These are phyloP conservation scores for Dendronephthya gigantea DNA, from an alignment of 64 coral and sea anemone species.

Conservation along the genomic window DNA sequence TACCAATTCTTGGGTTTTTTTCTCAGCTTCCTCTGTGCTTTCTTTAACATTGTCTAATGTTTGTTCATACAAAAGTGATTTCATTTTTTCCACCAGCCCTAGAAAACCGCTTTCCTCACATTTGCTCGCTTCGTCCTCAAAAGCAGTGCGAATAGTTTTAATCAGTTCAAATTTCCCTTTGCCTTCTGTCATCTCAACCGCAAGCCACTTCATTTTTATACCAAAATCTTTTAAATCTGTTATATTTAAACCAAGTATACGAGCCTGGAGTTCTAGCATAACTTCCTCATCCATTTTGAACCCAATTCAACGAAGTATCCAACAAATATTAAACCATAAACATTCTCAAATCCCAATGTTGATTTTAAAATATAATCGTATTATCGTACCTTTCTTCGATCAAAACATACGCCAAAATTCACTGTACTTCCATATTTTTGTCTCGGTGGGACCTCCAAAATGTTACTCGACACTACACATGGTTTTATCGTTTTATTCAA, in stretches of 20 bases:
- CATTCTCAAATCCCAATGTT: not conserved
- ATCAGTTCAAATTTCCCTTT: not conserved
- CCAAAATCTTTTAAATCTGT: not conserved
- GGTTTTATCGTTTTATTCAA: too few relatives aligned
- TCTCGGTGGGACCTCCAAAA: conserved; percentile 10
- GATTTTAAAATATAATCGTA: not conserved
- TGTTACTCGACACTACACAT: too few relatives aligned
- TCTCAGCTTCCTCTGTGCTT: not conserved
- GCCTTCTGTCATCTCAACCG: not conserved
- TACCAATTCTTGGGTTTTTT: not conserved
- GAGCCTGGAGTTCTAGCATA: not conserved
- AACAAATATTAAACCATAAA: not conserved
- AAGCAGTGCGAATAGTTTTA: not conserved
- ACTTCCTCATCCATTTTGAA: not conserved
- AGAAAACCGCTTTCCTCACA: not conserved
- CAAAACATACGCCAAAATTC: not conserved
- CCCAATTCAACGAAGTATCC: not conserved
- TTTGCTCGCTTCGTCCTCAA: not conserved
- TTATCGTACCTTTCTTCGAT: not conserved
- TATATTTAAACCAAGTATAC: not conserved
- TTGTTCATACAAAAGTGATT: not conserved
- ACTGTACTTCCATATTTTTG: not conserved
- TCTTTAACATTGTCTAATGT: not conserved
- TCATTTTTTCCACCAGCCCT: not conserved
- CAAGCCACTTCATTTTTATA: not conserved